Base-by-base conservation (phyloP, 1,140 invertebrate species). In the Dysdera silvatica region DNA sequence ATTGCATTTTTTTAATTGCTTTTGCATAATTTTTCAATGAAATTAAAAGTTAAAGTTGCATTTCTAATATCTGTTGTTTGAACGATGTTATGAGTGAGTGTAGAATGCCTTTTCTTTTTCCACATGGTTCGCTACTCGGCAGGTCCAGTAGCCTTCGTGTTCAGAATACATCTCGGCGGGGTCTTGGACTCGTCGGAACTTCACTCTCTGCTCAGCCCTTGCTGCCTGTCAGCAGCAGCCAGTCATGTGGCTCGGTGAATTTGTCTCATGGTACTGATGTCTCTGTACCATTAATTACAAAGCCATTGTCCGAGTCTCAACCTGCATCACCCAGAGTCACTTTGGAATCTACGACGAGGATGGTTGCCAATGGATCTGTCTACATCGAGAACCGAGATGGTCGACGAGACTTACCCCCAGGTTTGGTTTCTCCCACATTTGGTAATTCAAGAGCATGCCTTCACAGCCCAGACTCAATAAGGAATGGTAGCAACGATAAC, bases 401-500 rank as follows among this genome's bases (percentile, higher is more conserved):
- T 7, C 23, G 61, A 45, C 49, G 61, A 52, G 63, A 62, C 35
- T 49, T 56, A 54, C 58, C 65, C 32, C 60, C 68, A 69, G 68
- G 68, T 68, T 68, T 63, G 58, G 43, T 53, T 47, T 66, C 59
- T 51, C 35, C 49, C 43, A 71, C 69, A 61, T 61, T 68, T 4
- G 48, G 54, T 1, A 67, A 61, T 52, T 74, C 74, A 24, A 71
- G 70, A 31, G 68, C 69, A 48, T 74, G 74, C 51, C 58, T 71
- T 48, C 59, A 74, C 54, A 63, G 67, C 47, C 49, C 66, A 41
- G 64, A 76, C 73, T 72, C 75, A 72, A 73, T 73, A 73, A 70
- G 73, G 71, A 71, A 71, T 74, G 75, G 75, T 71, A 74, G 71
- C 72, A 74, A 63, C 52, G 61, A 63, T 40, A 63, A 63, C 56